Evolutionary conservation across 1,140 invertebrate species (phyloP), one percentile per base, ranked within the genome.

Genomic region (Zaprionus taronus): DNA sequence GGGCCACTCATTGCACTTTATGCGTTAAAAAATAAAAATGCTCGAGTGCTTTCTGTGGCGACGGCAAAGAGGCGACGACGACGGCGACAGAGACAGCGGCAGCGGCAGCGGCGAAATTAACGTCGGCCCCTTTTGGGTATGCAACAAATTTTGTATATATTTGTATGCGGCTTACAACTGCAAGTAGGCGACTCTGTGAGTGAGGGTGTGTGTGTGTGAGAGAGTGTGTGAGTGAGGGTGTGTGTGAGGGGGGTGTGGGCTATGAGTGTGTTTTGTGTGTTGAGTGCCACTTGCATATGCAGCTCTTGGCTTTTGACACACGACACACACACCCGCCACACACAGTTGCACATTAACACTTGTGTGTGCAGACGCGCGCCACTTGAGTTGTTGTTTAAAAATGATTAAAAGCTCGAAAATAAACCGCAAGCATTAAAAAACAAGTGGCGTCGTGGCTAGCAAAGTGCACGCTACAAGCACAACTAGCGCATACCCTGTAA

Each of bases 371-470:
- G 65, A 77, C 70, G 61, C 60, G 44, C 47, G 79, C 60, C 67
- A 81, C 79, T 81, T 69, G 72, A 79, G 77, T 72, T 81, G 79
- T 80, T 80, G 67, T 81, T 79, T 81, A 72, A 81, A 79, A 81
- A 79, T 81, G 72, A 81, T 79, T 81, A 81, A 81, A 81, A 81
- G 67, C 77, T 79, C 68, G 60, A 74, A 61, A 65, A 57, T 62
- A 41, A 76, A 67, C 69, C 56, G 62, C 74, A 67, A 47, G 36
- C 51, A 66, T 55, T 66, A 75, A 71, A 65, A 36, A 72, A 49
- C 22, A 68, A 58, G 34, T 58, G 41, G 14, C 17, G 11, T 17
- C 17, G 15, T 15, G 38, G 15, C 4, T 0, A 28, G 5, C 17
- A 36, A 14, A 24, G 24, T 14, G 7, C 1, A n/a, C 5, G 20